phyloP scores from a whole-genome alignment of 2,888 invertebrate species.

The Endomychus coccineus region DNA sequence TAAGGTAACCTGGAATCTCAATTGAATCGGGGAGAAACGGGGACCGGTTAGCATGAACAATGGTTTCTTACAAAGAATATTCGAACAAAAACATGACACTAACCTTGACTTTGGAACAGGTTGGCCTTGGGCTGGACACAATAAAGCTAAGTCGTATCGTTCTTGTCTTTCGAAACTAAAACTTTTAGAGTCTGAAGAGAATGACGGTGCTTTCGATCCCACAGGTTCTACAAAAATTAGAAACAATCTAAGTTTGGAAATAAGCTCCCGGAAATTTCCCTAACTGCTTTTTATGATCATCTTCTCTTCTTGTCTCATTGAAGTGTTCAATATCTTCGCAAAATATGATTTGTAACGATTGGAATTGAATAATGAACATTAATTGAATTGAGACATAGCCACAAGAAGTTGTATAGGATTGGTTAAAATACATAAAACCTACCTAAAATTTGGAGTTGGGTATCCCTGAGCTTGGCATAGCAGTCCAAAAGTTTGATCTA shows the following conservation, averaged over 20 bases:
- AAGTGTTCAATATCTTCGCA: too few species aligned
- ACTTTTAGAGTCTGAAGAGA: conserved; percentile 43
- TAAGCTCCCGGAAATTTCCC: not conserved
- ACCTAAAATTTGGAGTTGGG: conserved; percentile 59
- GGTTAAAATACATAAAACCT: conserved; percentile 3
- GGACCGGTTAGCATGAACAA: too few species aligned
- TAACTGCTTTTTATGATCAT: conserved; percentile 3
- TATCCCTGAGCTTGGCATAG: conserved; percentile 52
- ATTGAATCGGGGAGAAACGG: conserved; percentile 41
- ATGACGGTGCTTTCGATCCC: conserved; percentile 48
- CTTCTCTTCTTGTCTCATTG: too few species aligned
- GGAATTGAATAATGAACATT: too few species aligned
- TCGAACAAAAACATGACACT: conserved; percentile 28
- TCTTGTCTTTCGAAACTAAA: conserved; percentile 43
- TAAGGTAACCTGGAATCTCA: too few species aligned
- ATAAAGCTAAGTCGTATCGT: conserved; percentile 45
- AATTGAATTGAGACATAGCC: too few species aligned
- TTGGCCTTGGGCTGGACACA: conserved; percentile 59
- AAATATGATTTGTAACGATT: too few species aligned
- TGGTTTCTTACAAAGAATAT: conserved; percentile 35
- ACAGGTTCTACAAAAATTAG: conserved; percentile 44
- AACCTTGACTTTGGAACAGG: conserved; percentile 67
- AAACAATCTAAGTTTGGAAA: not conserved
- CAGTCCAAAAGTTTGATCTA: conserved; percentile 13
- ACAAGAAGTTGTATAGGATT: too few species aligned